Percentiles rank a stretch among this genome's conserved stretches.
Evolutionary conservation across 2,888 invertebrate genomes (phyloP).

Genomic region (Pyralis farinalis): DNA sequence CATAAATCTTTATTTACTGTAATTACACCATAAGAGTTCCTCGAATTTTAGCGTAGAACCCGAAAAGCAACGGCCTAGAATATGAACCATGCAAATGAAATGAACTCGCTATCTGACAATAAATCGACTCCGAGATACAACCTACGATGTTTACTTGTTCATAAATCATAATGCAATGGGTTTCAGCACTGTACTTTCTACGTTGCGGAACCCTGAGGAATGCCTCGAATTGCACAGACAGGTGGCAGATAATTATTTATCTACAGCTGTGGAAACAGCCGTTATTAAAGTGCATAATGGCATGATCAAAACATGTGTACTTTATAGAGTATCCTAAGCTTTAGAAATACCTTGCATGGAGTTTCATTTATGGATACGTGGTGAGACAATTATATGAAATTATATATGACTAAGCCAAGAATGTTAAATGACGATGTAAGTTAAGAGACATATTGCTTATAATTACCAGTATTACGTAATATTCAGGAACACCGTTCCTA

Average conservation of each 20-base stretch:
- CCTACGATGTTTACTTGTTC: not conserved
- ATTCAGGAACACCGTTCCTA: too few species aligned
- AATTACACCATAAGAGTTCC: too few species aligned
- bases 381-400: too few species aligned
- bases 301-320: conserved; percentile 36
- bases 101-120: conserved; percentile 1
- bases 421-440: not conserved
- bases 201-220: conserved; percentile 30
- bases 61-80: not conserved
- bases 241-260: conserved; percentile 61
- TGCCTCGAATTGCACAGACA: conserved; percentile 42
- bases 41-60: too few species aligned
- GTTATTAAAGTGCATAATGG: conserved; percentile 45
- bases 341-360: not conserved
- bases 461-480: too few species aligned
- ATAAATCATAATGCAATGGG: conserved; percentile 7
- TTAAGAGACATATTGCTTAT: too few species aligned
- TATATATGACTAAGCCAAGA: too few species aligned
- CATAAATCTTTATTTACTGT: too few species aligned
- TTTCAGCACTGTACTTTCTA: conserved; percentile 6
- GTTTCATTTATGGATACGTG: too few species aligned
- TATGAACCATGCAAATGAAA: not conserved
- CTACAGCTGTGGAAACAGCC: conserved; percentile 60
- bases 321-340: conserved; percentile 4
- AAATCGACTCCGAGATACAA: not conserved